Base-by-base conservation (phyloP, 2,888 invertebrate genomes). In the Eristalis arbustorum region DNA sequence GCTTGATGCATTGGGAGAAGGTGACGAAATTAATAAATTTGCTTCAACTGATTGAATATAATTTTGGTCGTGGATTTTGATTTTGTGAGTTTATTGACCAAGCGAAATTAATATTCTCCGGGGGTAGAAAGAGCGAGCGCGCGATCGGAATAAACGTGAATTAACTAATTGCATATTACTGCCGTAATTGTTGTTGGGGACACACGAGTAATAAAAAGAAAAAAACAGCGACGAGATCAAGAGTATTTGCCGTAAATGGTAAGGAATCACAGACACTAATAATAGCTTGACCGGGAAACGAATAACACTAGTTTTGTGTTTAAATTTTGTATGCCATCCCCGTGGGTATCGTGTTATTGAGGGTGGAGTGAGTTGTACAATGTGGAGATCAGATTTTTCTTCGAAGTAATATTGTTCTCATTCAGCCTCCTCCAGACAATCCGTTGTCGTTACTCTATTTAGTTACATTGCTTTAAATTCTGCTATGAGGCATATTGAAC, bases 31-130 rank as follows among this genome's bases (percentile, higher is more conserved):
- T 18, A 49, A 49, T 18, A n/a, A n/a, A 22, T 18, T 18, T 49
- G 18, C 49, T 18, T 8, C 25, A 49, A n/a, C 66, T 72, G 28
- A 56, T 61, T 79, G 62, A 62, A 79, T 68, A 18, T 37, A 67
- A 23, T 79, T 67, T 62, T 73, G 66, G 61, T 6, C 61, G 13
- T 64, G 40, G 23, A 25, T 34, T 61, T 61, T 31, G 8, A 67
- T 71, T 40, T 66, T 31, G 63, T 61, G 59, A 72, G 79, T 73
- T 79, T 73, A 73, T 67, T 79, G 79, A 73, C 61, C 79, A 79
- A 22, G 37, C n/a, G 56, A 37, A 61, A 82, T 82, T 82, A 64
- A 76, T 76, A 71, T 82, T 71, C 75, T 18, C 40, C 37, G 57
- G 5, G 18, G 37, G 75, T 71, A 62, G 56, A 31, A 63, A n/a